Conservation (phyloP, 2,113 vertebrate genomes). For the Lepus europaeus region DNA sequence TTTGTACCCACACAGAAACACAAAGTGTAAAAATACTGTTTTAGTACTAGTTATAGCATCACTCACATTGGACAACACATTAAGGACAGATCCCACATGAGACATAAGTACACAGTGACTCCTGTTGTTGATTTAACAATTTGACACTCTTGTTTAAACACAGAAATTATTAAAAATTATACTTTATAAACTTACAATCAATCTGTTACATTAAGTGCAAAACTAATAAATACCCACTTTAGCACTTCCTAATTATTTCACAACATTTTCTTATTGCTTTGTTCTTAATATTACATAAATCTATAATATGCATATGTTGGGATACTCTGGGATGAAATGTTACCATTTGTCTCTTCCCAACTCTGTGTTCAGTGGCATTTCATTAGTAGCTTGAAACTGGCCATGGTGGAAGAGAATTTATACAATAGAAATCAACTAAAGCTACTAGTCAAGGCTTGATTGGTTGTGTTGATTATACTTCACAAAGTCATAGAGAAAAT, state of each 20-base stretch:
- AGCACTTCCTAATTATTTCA: background rate
- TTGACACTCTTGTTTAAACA: background rate
- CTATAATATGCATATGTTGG: background rate
- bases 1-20: too few species aligned
- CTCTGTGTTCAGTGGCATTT: background rate
- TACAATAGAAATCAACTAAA: background rate
- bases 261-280: background rate
- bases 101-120: too few species aligned
- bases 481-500: background rate
- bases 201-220: background rate
- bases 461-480: background rate
- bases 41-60: too few species aligned
- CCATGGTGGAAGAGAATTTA: background rate
- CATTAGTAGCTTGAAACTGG: background rate
- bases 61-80: too few species aligned
- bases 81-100: too few species aligned
- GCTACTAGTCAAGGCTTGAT: background rate
- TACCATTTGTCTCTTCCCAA: background rate
- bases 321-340: fast-evolving
- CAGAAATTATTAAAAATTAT: background rate
- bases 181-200: background rate
- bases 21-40: too few species aligned
- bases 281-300: background rate
- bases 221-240: background rate
- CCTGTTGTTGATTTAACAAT: too few species aligned